Evolutionary conservation across 2,888 invertebrate species (phyloP).

Genomic region (Eilema sororculum): DNA sequence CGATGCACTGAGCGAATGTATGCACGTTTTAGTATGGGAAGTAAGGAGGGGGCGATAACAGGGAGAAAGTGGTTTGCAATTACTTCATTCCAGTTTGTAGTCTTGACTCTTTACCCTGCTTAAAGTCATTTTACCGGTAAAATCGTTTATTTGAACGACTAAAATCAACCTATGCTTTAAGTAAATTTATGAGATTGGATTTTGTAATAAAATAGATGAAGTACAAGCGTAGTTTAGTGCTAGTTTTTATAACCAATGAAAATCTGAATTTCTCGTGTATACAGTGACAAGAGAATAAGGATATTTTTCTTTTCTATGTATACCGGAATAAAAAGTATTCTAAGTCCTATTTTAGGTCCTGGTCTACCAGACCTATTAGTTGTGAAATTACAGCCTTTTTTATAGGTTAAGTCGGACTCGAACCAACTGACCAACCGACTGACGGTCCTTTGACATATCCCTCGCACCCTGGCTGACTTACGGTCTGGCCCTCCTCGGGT

Average conservation of each 20-base stretch:
- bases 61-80: slow-evolving; percentile 41
- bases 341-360: too few relatives aligned
- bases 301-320: background rate
- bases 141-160: background rate
- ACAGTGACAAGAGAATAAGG: background rate
- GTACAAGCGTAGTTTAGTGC: background rate
- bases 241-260: background rate
- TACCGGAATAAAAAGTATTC: too few relatives aligned
- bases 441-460: too few relatives aligned
- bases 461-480: too few relatives aligned
- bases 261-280: background rate
- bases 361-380: too few relatives aligned
- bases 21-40: slow-evolving; percentile 36
- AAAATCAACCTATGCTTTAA: too few relatives aligned
- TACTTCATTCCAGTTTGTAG: background rate
- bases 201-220: too few relatives aligned
- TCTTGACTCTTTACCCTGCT: background rate
- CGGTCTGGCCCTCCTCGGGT: too few relatives aligned
- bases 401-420: too few relatives aligned
- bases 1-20: slow-evolving; percentile 40
- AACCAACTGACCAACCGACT: too few relatives aligned
- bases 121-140: background rate
- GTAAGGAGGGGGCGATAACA: slow-evolving; percentile 31
- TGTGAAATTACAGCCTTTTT: too few relatives aligned
- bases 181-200: too few relatives aligned